Base-by-base conservation (phyloP, 1,140 invertebrate species). In the Bilobella aurantiaca region DNA sequence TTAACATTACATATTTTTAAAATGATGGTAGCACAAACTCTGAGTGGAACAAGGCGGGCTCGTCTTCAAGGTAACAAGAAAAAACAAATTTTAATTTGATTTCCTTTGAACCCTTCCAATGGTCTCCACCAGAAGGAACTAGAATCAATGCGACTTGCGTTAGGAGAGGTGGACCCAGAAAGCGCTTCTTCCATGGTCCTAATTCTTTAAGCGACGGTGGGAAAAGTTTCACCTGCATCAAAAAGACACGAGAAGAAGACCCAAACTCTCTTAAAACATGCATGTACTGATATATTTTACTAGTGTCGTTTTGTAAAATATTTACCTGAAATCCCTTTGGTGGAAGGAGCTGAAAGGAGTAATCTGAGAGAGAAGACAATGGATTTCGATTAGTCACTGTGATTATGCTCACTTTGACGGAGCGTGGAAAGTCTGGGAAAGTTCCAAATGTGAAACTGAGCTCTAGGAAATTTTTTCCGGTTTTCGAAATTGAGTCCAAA, bases 291-390 rank as follows among this genome's bases (percentile, higher is more conserved):
- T 18, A 42, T 23, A 12, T 46, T 8, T 23, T 29, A 5, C 28
- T 59, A 59, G 3, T 31, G 18, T 59, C 3, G 16, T 18, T 12
- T 59, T 3, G 58, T 29, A 18, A 8, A 18, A 25, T 8, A 28
- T 18, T 61, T 66, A 69, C 70, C 59, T 69, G 67, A 32, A 69
- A 29, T 62, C 70, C 70, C 64, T 72, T 72, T 16, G 70, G 70
- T 49, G 70, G 70, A 1, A 72, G 23, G n/a, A 72, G 56, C 37
- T 72, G 70, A 29, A 72, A 72, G 34, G 66, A 66, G 49, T 72
- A 72, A 62, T 72, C 69, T 2, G 62, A 27, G 23, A 72, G 42
- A 14, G 56, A 29, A 21, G 30, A n/a, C 1, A 42, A 46, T 12
- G 27, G 28, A 56, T 53, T 69, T 30, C 58, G 37, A 53, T 72